A percentile compares a stretch with the other conserved stretches of the same genome.
Conservation (phyloP, 64 coral and sea anemone species). For the Pachyseris speciosa region DNA sequence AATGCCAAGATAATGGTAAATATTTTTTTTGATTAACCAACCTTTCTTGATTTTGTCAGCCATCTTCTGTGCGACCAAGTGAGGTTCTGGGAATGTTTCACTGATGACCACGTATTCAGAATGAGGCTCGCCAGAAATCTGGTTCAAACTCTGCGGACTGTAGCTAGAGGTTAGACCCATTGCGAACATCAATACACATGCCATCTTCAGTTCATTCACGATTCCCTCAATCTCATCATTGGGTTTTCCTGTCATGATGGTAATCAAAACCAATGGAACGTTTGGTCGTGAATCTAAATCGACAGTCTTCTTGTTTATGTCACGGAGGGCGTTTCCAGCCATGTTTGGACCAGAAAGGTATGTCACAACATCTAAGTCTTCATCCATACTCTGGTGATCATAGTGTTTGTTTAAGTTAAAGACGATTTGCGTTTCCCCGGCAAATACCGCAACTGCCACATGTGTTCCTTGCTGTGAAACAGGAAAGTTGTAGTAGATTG, state of each 20-base stretch:
- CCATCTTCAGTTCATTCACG: conserved; percentile 47
- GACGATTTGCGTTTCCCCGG: conserved; percentile 40
- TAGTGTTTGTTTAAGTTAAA: conserved; percentile 69
- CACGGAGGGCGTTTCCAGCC: conserved; percentile 57
- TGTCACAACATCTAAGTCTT: conserved; percentile 14
- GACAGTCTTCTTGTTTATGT: conserved; percentile 66
- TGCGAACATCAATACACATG: conserved; percentile 71
- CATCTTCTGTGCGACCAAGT: conserved; percentile 42
- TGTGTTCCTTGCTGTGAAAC: conserved; percentile 57
- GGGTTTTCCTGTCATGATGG: conserved; percentile 68
- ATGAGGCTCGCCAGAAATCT: conserved; percentile 15
- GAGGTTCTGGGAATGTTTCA: conserved; percentile 36
- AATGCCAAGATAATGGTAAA: no score
- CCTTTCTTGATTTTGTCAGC: conserved; percentile 78
- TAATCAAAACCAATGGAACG: conserved; percentile 61
- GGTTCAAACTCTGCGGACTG: conserved; percentile 35
- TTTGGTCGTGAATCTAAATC: conserved; percentile 37
- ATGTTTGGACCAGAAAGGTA: conserved; percentile 63
- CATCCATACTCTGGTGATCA: conserved; percentile 72
- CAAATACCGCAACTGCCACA: conserved; percentile 58
- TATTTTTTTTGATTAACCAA: no score
- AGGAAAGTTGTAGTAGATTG: conserved; percentile 59
- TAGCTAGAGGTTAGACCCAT: conserved; percentile 54
- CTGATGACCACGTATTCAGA: conserved; percentile 43
- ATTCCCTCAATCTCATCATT: conserved; percentile 41